Evolutionary conservation across 2,888 invertebrate species (phyloP), one percentile per base, ranked within the genome.

Genomic region (Leptinotarsa rubiginosa): DNA sequence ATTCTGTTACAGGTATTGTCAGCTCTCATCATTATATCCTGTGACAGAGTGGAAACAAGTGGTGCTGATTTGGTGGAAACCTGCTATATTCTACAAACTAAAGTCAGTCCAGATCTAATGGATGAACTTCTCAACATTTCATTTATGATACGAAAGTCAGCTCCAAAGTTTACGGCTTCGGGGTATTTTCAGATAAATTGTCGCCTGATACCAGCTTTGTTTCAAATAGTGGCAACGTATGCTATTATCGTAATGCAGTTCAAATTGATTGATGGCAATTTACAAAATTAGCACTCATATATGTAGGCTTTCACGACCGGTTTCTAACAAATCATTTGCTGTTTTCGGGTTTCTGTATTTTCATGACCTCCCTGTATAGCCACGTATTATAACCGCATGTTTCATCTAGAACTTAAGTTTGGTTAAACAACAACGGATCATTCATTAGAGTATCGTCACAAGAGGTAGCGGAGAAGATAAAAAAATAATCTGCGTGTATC

Each of bases 51-150:
- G 50, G 50, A 67, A 25, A 52, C 47, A 20, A 49, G 25, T 50
- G 25, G 22, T 15, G 22, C 10, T n/a, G 25, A 67, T 13, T 20
- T 67, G 31, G 31, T 67, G 20, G 67, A 67, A 20, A 67, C 67
- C 1, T 67, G 67, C 52, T 67, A 67, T 47, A 49, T 67, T 5
- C 52, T 67, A 20, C 67, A 67, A 67, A 49, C 52, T 50, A 15
- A n/a, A 50, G 50, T 50, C 15, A n/a, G n/a, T 5, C 50, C 50
- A n/a, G 50, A 50, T n/a, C 16, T 52, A 5, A 18, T 25, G 22
- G 31, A 49, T 5, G 67, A 67, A 20, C 52, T 49, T 67, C 22
- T 67, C 15, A n/a, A 50, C 13, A 5, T 50, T 50, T 13, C 50
- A 50, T 50, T 16, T 13, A 3, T 50, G 16, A 7, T 50, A n/a